These are phyloP conservation scores for Lamellibrachia columna DNA, from an alignment of 2,888 invertebrate species.

Conservation along the genomic window DNA sequence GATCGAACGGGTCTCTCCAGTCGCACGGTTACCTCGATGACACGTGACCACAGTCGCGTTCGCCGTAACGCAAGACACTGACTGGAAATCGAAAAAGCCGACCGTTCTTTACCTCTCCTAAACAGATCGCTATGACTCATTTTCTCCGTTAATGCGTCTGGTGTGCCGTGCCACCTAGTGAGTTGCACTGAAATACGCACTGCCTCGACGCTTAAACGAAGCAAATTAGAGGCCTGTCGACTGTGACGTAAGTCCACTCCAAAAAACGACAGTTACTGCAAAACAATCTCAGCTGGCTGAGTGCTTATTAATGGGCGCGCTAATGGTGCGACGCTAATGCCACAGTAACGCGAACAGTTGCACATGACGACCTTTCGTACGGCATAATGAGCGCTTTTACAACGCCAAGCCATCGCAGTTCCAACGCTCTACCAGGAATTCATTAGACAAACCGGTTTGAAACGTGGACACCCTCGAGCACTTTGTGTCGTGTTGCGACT, in stretches of 20 bases:
- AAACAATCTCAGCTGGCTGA: neutral
- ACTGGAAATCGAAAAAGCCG: neutral
- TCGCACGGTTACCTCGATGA: too few relatives aligned
- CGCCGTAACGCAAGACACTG: neutral
- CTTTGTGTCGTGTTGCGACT: neutral
- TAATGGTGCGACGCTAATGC: neutral
- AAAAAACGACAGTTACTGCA: neutral
- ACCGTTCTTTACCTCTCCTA: neutral
- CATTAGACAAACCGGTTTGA: neutral
- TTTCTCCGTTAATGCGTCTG: neutral
- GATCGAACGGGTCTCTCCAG: neutral
- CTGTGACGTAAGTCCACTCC: neutral
- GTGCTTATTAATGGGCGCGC: neutral
- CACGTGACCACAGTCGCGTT: neutral
- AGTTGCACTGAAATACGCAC: neutral
- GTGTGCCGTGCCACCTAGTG: neutral
- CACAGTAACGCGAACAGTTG: neutral
- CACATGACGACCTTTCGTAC: neutral
- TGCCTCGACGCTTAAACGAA: neutral
- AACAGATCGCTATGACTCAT: neutral
- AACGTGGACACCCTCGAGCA: neutral
- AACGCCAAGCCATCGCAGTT: neutral
- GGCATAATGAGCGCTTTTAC: neutral
- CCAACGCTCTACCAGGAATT: neutral
- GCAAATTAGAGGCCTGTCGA: neutral